Base-by-base conservation (phyloP, 1,140 invertebrate genomes). In the Brachionus asplanchnoidis region DNA sequence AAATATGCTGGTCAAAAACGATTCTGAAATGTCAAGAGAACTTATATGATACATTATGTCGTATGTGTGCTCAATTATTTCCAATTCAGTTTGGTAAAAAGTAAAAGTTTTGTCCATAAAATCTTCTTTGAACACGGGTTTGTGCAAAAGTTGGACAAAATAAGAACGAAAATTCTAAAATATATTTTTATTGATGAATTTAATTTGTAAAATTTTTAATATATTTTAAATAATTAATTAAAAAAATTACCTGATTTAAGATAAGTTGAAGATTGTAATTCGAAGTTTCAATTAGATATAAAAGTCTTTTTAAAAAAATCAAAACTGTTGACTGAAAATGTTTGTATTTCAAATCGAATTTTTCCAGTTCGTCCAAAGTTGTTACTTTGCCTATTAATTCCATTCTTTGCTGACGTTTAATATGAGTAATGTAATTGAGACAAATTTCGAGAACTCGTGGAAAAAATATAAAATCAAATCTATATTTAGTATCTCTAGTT, bases 211-310 rank as follows among this genome's bases (percentile, higher is more conserved):
- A n/a, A n/a, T n/a, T n/a, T n/a, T n/a, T n/a, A n/a, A n/a, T n/a
- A n/a, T n/a, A n/a, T n/a, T n/a, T n/a, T n/a, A n/a, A 66, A 66
- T 23, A 66, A 23, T 66, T 6, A 56, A 56, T 6, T 56, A 3
- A n/a, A 12, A 75, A 73, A 75, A 2, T 77, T 28, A 77, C 73
- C 14, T 77, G 42, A 77, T 50, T 77, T 50, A 77, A 23, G 50
- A 77, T 77, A 14, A 77, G 14, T 50, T 50, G 42, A 26, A 77
- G 20, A 50, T 77, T 77, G 50, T 26, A 77, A 28, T 77, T 77
- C 5, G 73, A 77, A 28, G 42, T 77, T 77, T 77, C 17, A 3
- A 77, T 11, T 1, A 77, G 20, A 77, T 77, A 77, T 12, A 77
- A 23, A 28, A 77, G 46, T 77, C 32, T 46, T 77, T 77, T 77